phyloP scores from a whole-genome alignment of 2,888 invertebrate species.

The Empis stercorea region DNA sequence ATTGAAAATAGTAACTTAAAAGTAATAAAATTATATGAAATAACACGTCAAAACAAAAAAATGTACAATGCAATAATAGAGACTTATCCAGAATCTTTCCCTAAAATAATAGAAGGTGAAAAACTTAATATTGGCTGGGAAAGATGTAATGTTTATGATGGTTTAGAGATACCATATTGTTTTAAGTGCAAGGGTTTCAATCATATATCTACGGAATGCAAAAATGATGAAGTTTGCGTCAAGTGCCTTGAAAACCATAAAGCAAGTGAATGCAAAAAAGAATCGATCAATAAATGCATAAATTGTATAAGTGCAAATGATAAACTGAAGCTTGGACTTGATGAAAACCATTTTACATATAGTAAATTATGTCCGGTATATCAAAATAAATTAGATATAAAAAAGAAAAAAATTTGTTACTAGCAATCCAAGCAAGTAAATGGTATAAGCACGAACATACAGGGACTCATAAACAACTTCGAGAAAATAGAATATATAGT shows the following conservation, averaged over 20 bases:
- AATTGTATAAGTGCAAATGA: too few relatives aligned
- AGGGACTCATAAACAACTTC: too few relatives aligned
- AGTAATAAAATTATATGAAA: slow-evolving; percentile 1
- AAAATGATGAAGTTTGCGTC: neutral
- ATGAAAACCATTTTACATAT: too few relatives aligned
- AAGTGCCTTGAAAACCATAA: neutral
- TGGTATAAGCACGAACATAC: too few relatives aligned
- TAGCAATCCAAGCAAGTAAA: too few relatives aligned
- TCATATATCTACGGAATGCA: neutral
- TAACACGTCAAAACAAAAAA: neutral
- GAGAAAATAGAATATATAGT: too few relatives aligned
- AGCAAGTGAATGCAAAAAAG: neutral
- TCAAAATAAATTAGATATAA: too few relatives aligned
- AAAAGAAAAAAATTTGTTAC: too few relatives aligned
- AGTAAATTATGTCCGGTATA: too few relatives aligned
- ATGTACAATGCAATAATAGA: slow-evolving; percentile 2
- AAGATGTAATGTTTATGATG: slow-evolving; percentile 1
- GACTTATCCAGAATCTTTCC: neutral
- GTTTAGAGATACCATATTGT: neutral
- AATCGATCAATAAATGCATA: too few relatives aligned
- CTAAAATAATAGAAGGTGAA: neutral
- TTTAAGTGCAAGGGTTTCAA: slow-evolving; percentile 1
- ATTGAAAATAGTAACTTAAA: neutral
- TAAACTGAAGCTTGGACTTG: too few relatives aligned
- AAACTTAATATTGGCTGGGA: slow-evolving; percentile 2